Evolutionary conservation across 2,888 invertebrate genomes (phyloP), one percentile per base, ranked within the genome.

Genomic region (Pegoplata infirma): DNA sequence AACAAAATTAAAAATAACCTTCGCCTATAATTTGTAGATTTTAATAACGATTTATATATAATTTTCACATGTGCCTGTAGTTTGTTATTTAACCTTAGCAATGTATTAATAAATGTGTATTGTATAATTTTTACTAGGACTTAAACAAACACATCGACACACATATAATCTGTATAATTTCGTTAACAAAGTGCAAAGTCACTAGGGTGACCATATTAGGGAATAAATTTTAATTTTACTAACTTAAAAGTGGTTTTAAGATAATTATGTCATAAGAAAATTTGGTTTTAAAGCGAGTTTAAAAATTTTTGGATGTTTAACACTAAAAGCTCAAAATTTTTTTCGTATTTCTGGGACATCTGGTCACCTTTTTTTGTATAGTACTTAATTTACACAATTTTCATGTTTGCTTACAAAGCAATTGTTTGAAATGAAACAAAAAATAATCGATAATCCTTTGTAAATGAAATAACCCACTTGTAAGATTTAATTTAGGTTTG

Each of bases 1-100:
- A n/a, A n/a, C n/a, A 25, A 19, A 32, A 14, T 47, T 47, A 8
- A 10, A 28, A 28, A 25, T 44, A 67, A 67, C 66, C 55, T 67
- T 67, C 55, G 14, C 2, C 47, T 32, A 21, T 63, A 21, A 36
- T 49, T 49, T 56, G 36, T 14, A 40, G 36, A 40, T 21, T 3
- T 40, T n/a, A n/a, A 40, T 40, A n/a, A 40, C n/a, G 12, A 40
- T 40, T 40, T n/a, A n/a, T 40, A n/a, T 21, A 21, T 49, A 21
- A 12, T 21, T 12, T 12, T 49, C 21, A 49, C 47, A 47, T 47
- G 47, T 12, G 49, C 21, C 3, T 49, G 19, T 12, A 21, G 19
- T 21, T 21, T 49, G 5, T 49, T 2, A 19, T 49, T 47, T 19
- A 19, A 47, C 21, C 21, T 47, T 47, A 40, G n/a, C 36, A 40